Evolutionary conservation across 2,888 invertebrate species (phyloP).

Genomic region (Neria commutata): DNA sequence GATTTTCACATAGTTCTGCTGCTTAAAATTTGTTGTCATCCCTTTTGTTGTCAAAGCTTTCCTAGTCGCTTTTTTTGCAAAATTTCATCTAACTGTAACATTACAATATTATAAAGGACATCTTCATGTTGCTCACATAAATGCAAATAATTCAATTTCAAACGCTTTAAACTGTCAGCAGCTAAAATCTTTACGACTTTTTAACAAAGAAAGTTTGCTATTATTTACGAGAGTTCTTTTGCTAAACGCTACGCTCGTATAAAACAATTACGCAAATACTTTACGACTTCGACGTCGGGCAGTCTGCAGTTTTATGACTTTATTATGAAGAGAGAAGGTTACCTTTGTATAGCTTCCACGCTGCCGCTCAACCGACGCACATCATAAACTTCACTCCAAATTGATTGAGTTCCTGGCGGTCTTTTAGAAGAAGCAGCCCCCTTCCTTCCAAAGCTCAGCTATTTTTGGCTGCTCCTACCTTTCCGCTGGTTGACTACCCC

Average conservation of each 20-base stretch:
- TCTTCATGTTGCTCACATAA: background rate
- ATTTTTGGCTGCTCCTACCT: too few species aligned
- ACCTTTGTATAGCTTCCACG: background rate
- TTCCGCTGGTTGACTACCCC: too few species aligned
- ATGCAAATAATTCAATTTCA: background rate
- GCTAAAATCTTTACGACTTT: background rate
- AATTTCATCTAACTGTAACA: background rate
- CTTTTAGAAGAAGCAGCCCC: background rate
- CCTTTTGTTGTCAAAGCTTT: too few species aligned
- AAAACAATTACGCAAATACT: background rate
- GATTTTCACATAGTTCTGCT: too few species aligned
- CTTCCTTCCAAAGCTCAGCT: too few species aligned
- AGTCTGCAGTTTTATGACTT: constrained; percentile 19
- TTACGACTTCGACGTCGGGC: too few species aligned
- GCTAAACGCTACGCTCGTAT: constrained; percentile 15
- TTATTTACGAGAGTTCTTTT: constrained; percentile 19
- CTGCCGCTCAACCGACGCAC: background rate
- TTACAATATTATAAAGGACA: too few species aligned
- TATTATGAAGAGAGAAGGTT: constrained; percentile 1
- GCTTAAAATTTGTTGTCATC: too few species aligned
- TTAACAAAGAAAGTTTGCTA: constrained; percentile 2
- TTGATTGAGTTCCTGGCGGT: too few species aligned
- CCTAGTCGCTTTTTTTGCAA: background rate
- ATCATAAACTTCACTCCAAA: background rate
- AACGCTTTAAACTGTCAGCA: background rate